Evolutionary conservation across 2,797 vertebrate genomes (phyloP).

Genomic region (Cottoperca gobio): DNA sequence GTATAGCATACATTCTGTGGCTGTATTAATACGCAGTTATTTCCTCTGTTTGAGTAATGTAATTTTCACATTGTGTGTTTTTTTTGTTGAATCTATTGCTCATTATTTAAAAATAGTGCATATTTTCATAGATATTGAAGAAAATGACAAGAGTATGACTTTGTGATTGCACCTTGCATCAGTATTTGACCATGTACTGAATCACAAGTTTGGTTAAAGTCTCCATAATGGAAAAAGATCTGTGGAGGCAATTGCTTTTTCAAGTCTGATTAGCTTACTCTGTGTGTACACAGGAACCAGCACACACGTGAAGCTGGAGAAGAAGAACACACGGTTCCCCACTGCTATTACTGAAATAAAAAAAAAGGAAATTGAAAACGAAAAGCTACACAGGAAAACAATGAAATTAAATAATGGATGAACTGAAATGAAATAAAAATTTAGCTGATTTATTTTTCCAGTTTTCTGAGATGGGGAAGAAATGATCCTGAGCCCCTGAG

Average conservation of each 20-base stretch:
- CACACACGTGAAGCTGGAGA: background rate
- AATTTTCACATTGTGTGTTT: too few relatives aligned
- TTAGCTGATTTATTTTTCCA: background rate
- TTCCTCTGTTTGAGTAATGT: background rate
- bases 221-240: slow-evolving; percentile 48
- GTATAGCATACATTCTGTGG: too few relatives aligned
- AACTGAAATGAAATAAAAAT: background rate
- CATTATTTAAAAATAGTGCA: background rate
- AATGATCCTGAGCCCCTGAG: background rate
- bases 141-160: background rate
- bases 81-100: too few relatives aligned
- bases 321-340: background rate
- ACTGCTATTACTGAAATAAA: background rate
- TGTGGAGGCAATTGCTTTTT: slow-evolving; percentile 50
- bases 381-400: background rate
- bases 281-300: slow-evolving; percentile 18
- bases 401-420: background rate
- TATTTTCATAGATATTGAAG: slow-evolving; percentile 1
- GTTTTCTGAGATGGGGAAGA: background rate
- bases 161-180: background rate
- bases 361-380: background rate
- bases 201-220: slow-evolving; percentile 53
- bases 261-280: slow-evolving; percentile 50
- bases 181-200: slow-evolving; percentile 28
- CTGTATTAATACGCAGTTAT: background rate